These are phyloP conservation scores for Pristiophorus japonicus DNA, from an alignment of 2,113 vertebrate genomes.

Conservation along the genomic window DNA sequence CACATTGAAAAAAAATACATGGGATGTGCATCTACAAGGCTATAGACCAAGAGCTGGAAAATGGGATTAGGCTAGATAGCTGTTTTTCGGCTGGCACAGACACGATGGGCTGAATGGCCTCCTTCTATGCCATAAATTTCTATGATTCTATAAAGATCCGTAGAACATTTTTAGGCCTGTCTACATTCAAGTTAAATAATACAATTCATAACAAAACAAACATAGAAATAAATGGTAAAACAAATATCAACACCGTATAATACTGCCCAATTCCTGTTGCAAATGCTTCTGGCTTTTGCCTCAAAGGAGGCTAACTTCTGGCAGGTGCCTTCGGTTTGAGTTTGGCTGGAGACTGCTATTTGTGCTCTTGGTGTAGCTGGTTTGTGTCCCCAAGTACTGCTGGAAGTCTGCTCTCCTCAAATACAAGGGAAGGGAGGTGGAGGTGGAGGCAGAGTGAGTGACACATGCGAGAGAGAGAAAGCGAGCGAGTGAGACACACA, in stretches of 20 bases:
- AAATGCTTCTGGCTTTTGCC: background rate
- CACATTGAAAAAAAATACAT: too few species aligned
- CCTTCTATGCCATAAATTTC: too few species aligned
- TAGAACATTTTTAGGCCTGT: background rate
- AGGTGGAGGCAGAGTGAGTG: background rate
- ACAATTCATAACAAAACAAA: background rate
- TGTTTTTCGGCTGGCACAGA: too few species aligned
- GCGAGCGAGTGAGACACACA: too few species aligned
- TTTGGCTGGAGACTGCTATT: background rate
- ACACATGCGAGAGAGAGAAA: background rate
- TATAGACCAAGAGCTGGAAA: too few species aligned
- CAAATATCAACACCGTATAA: background rate
- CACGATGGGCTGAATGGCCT: too few species aligned
- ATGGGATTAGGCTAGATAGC: too few species aligned
- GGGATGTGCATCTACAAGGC: too few species aligned
- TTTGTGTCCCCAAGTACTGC: background rate
- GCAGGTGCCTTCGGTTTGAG: background rate
- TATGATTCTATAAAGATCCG: background rate
- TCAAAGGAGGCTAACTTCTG: background rate
- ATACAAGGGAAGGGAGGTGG: background rate
- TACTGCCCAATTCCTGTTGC: background rate
- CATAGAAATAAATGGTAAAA: background rate
- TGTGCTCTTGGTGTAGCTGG: background rate
- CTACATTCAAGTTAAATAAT: background rate
- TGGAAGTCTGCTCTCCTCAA: too few species aligned